Evolutionary conservation across 2,113 vertebrate genomes (phyloP).

Genomic region (Hydrochoerus hydrochaeris): DNA sequence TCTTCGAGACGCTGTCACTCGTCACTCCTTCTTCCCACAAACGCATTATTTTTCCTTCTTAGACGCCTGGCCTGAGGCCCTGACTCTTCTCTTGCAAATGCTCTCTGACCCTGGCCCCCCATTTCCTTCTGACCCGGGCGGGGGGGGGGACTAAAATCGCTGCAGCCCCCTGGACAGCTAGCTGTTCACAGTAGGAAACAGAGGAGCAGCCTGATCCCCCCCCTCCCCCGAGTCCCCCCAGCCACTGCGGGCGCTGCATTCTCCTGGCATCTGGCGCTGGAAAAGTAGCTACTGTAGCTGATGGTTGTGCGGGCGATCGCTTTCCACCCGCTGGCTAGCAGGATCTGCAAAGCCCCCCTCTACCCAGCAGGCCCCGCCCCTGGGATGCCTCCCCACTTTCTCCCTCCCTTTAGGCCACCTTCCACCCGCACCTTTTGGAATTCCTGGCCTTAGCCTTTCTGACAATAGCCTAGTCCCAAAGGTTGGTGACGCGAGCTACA

Average conservation of each 20-base stretch:
- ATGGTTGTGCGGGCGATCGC: background rate
- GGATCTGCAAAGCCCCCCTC: background rate
- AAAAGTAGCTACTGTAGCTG: background rate
- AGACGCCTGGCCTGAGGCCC: background rate
- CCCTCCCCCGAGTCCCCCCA: background rate
- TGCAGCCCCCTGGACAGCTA: slow-evolving; percentile 51
- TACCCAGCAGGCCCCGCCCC: background rate
- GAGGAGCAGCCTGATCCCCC: background rate
- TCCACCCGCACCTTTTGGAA: background rate
- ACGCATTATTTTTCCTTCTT: slow-evolving; percentile 9
- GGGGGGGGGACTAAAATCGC: slow-evolving; percentile 42
- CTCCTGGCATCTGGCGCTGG: background rate
- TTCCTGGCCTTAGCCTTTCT: background rate
- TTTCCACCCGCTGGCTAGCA: background rate
- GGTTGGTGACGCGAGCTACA: background rate
- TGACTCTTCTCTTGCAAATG: background rate
- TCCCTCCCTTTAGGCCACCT: background rate
- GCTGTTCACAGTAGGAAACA: slow-evolving; percentile 50
- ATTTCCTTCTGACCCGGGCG: slow-evolving; percentile 53
- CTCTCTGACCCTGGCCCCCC: background rate
- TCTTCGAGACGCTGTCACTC: background rate
- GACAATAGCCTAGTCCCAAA: background rate
- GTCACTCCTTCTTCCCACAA: background rate
- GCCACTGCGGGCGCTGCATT: background rate
- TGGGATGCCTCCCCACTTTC: background rate